Evolutionary conservation across 2,113 vertebrate genomes (phyloP).

Genomic region (Nothoprocta pentlandii): DNA sequence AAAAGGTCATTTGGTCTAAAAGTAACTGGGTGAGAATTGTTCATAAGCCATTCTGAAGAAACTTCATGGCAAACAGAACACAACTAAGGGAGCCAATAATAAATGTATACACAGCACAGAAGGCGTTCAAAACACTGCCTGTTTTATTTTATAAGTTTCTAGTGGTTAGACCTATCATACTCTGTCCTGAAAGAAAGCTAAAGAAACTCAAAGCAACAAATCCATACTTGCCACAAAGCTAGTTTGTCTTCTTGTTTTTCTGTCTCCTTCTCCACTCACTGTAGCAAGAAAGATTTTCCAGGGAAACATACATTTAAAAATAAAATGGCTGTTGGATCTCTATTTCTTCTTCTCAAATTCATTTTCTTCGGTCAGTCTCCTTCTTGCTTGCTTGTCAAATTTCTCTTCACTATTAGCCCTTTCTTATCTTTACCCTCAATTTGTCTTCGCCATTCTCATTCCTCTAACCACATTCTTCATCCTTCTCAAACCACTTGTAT

Average conservation of each 20-base stretch:
- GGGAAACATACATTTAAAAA: background rate
- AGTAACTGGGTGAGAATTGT: background rate
- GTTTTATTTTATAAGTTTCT: background rate
- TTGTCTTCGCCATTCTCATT: background rate
- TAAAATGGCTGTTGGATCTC: background rate
- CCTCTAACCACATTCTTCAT: background rate
- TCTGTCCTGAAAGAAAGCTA: background rate
- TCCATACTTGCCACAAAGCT: background rate
- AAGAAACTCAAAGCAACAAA: background rate
- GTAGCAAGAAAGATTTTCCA: background rate
- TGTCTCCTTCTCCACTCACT: background rate
- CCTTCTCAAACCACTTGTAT: background rate
- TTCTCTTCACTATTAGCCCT: background rate
- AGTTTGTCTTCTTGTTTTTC: background rate
- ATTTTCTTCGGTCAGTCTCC: background rate
- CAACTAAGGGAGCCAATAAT: background rate
- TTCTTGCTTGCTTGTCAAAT: background rate
- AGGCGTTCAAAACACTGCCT: background rate
- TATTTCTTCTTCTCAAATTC: background rate
- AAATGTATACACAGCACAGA: background rate
- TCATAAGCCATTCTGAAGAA: background rate
- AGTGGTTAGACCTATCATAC: background rate
- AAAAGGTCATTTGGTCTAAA: background rate
- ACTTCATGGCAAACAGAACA: background rate
- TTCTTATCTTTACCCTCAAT: background rate